Evolutionary conservation across 1,140 invertebrate species (phyloP).

Genomic region (Sycophila sp.): DNA sequence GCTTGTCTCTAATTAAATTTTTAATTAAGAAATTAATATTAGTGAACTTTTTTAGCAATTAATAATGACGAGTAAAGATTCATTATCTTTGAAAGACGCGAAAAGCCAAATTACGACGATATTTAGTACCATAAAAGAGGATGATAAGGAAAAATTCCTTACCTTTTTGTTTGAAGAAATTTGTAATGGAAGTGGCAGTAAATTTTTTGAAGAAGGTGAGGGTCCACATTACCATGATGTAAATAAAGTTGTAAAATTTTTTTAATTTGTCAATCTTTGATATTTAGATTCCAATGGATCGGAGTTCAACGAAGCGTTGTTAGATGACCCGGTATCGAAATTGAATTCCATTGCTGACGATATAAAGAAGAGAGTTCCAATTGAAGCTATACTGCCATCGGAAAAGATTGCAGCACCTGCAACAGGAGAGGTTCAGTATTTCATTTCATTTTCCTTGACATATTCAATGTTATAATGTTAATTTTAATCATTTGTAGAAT

Average conservation of each 20-base stretch:
- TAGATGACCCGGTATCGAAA: constrained; percentile 48
- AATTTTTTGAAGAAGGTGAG: background rate
- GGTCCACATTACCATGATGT: too few species aligned
- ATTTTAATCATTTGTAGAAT: constrained; percentile 61
- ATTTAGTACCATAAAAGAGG: constrained; percentile 38
- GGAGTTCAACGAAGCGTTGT: background rate
- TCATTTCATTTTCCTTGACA: constrained; percentile 10
- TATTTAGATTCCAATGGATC: background rate
- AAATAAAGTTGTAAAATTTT: constrained; percentile 5
- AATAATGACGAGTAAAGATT: constrained; percentile 15
- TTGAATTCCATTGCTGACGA: constrained; percentile 67
- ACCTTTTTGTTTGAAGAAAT: constrained; percentile 52
- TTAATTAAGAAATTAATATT: background rate
- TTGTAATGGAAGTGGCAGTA: background rate
- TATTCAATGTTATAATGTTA: background rate
- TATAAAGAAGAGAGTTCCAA: constrained; percentile 68
- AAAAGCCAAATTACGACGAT: constrained; percentile 43
- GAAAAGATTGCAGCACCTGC: constrained; percentile 69
- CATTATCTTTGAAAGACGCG: constrained; percentile 36
- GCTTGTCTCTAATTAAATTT: too few species aligned
- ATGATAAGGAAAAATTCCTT: constrained; percentile 46
- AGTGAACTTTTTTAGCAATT: background rate
- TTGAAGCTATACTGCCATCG: constrained; percentile 68
- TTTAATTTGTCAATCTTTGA: constrained; percentile 22
- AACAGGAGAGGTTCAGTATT: constrained; percentile 56